These are phyloP conservation scores for Epicauta chinensis DNA, from an alignment of 1,140 invertebrate genomes.

Conservation along the genomic window DNA sequence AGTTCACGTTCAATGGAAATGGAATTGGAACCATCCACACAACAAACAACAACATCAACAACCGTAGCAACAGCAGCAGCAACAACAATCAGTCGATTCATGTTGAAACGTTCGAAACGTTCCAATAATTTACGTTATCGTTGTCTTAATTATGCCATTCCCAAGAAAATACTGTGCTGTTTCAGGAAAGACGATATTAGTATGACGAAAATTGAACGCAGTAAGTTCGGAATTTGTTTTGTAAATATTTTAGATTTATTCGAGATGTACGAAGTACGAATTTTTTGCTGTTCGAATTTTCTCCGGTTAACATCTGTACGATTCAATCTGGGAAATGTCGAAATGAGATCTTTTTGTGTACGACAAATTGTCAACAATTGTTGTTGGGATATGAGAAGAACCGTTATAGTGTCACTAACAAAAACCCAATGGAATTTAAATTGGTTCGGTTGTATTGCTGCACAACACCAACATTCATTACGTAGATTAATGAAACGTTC, in stretches of 20 bases:
- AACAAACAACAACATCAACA: background rate
- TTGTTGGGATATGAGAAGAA: too few species aligned
- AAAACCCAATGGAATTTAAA: too few species aligned
- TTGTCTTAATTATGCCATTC: conserved; percentile 17
- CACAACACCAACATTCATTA: too few species aligned
- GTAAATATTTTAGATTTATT: background rate
- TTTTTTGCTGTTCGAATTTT: too few species aligned
- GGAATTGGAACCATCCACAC: background rate
- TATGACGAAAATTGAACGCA: conserved; percentile 62
- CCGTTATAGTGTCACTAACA: too few species aligned
- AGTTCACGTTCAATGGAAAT: background rate
- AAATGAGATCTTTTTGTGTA: too few species aligned
- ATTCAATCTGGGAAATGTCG: too few species aligned
- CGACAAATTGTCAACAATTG: too few species aligned
- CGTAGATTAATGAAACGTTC: too few species aligned
- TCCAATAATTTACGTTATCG: background rate
- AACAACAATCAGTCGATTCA: background rate
- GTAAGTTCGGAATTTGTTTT: conserved; percentile 46
- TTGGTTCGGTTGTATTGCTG: too few species aligned
- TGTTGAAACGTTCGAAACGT: background rate
- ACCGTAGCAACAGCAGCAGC: background rate
- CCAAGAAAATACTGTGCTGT: conserved; percentile 27
- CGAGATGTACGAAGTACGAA: too few species aligned
- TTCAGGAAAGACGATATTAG: conserved; percentile 47
- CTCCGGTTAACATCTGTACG: too few species aligned